Base-by-base conservation (phyloP, 2,113 vertebrate species). In the Larimichthys polyactis region DNA sequence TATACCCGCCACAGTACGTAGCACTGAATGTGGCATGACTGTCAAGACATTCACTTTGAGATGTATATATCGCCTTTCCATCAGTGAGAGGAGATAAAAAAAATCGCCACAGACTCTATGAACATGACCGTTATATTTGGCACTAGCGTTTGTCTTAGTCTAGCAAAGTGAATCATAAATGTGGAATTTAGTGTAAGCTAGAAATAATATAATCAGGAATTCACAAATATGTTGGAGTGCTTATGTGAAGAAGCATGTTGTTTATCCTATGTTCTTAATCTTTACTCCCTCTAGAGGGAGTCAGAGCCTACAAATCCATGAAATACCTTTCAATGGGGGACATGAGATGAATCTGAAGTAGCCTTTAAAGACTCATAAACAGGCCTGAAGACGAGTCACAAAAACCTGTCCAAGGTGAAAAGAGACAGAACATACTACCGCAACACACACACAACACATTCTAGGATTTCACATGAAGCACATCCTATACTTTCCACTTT, bases 231-330 rank as follows among this genome's bases (percentile, higher is more conserved):
- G 24, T 51, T 16, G 15, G 54, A n/a, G 24, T 46, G 24, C 17
- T 52, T 6, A 57, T 2, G 3, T 5, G 27, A 51, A 36, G 11
- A 27, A 12, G 19, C 36, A 22, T 58, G 16, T 71, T 67, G 40
- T 48, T 78, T 63, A 51, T 62, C 7, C 0, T 20, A 9, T 46
- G 83, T 16, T 80, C 59, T 86, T 81, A 20, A 65, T 20, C 16
- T 6, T 52, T 3, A 12, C 32, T 62, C 15, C 90, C 94, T 89
- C 90, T 92, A 92, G 92, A 60, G 91, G 92, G 92, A 82, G 91
- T 75, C 36, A 92, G 71, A 92, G 78, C 52, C 71, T 80, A 75
- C 81, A 76, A 79, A 75, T 89, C 55, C 19, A 54, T 82, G 8
- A 76, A 52, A 71, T 32, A 46, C 15, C 24, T 69, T 78, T 63